Evolutionary conservation across 1,140 invertebrate genomes (phyloP).

Genomic region (Caenorhabditis brenneri): DNA sequence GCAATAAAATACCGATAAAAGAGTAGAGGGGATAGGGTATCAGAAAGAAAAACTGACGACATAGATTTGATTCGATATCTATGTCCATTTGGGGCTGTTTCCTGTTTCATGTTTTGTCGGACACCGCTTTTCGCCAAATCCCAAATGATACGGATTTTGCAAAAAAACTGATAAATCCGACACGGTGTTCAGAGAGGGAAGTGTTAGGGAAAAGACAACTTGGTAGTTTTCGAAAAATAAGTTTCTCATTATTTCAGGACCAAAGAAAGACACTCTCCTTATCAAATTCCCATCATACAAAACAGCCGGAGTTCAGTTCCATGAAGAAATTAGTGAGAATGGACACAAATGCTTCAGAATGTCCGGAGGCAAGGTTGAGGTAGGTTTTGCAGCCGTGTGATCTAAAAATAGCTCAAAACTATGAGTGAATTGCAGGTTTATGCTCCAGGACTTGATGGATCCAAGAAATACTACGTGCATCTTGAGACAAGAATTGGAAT

Average conservation of each 20-base stretch:
- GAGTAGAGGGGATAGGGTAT: conserved; percentile 18
- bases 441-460: conserved; percentile 64
- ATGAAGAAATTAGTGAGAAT: conserved; percentile 66
- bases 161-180: not conserved
- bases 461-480: conserved; percentile 69
- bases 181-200: not conserved
- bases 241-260: conserved; percentile 58
- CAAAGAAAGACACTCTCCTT: conserved; percentile 67
- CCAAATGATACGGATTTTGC: not conserved
- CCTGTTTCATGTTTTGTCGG: conserved; percentile 17
- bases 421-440: conserved; percentile 50
- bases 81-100: not conserved
- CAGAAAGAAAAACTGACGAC: conserved; percentile 37
- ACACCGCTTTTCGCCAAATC: conserved; percentile 10
- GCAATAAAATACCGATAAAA: conserved; percentile 27
- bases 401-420: not conserved
- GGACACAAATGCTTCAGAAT: conserved; percentile 70
- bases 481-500: conserved; percentile 69
- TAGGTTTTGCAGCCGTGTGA: not conserved
- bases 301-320: conserved; percentile 67
- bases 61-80: not conserved
- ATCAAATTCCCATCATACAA: conserved; percentile 71
- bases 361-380: conserved; percentile 69
- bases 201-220: not conserved
- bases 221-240: not conserved